Evolutionary conservation across 1,140 invertebrate species (phyloP).

Genomic region (Pogonomyrmex barbatus): DNA sequence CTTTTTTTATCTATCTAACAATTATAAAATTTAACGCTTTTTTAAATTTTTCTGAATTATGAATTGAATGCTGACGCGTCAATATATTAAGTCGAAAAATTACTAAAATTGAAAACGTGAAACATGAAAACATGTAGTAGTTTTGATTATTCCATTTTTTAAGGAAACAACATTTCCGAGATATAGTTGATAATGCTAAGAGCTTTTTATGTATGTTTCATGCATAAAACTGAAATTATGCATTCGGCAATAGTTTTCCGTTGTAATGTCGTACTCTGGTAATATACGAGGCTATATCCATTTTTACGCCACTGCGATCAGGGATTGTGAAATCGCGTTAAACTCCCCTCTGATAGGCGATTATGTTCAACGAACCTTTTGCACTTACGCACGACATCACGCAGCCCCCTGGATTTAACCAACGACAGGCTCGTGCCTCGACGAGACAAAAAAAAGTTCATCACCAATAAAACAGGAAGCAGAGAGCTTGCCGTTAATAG

Average conservation of each 20-base stretch:
- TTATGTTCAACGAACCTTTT: constrained; percentile 73
- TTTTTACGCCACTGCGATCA: constrained; percentile 67
- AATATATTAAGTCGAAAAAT: neutral
- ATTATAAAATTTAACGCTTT: neutral
- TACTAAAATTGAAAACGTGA: neutral
- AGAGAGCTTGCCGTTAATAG: constrained; percentile 51
- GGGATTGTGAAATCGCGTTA: constrained; percentile 75
- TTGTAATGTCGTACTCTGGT: constrained; percentile 54
- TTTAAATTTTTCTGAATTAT: neutral
- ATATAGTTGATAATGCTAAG: neutral
- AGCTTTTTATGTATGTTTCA: constrained; percentile 22
- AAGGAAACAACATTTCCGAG: constrained; percentile 4
- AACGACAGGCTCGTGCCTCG: constrained; percentile 59
- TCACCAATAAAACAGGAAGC: constrained; percentile 55
- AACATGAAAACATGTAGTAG: neutral
- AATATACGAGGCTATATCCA: constrained; percentile 65
- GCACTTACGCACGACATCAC: constrained; percentile 60
- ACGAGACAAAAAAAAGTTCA: constrained; percentile 61
- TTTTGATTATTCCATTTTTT: constrained; percentile 11
- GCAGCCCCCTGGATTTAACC: constrained; percentile 63
- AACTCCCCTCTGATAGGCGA: constrained; percentile 69
- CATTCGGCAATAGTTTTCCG: constrained; percentile 61
- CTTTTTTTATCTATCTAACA: neutral
- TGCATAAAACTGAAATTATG: constrained; percentile 67
- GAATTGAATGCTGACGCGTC: neutral